phyloP scores from a whole-genome alignment of 2,113 vertebrate genomes.

The Dicerorhinus sumatrensis region DNA sequence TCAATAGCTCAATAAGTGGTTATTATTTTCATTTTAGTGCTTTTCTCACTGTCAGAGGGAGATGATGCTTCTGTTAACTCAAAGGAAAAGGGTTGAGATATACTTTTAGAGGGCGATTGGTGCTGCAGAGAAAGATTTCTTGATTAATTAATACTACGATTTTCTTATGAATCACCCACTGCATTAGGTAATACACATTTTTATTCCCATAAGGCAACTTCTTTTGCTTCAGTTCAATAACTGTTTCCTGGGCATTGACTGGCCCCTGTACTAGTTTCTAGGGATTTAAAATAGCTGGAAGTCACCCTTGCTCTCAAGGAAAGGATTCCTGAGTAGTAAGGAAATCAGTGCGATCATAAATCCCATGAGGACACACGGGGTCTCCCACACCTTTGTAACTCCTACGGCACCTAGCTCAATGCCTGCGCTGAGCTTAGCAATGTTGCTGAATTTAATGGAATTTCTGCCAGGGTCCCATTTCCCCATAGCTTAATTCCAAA shows the following conservation, averaged over 20 bases:
- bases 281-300: not conserved
- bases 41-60: not conserved
- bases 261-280: not conserved
- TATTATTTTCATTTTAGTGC: conserved; percentile 32
- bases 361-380: not conserved
- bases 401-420: not conserved
- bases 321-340: not conserved
- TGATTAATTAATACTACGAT: conserved; percentile 44
- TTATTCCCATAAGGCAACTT: not conserved
- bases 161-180: conserved; percentile 32
- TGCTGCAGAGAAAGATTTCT: not conserved
- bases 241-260: not conserved
- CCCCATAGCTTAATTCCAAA: not conserved
- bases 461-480: not conserved
- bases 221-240: conserved; percentile 8
- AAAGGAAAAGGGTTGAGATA: not conserved
- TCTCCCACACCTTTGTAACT: not conserved
- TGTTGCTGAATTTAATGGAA: not conserved
- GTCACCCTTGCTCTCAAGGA: not conserved
- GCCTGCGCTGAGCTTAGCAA: not conserved
- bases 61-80: not conserved
- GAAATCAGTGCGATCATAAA: not conserved
- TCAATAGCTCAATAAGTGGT: not conserved
- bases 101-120: not conserved
- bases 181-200: not conserved